Percentiles rank a stretch among this genome's conserved stretches.
Evolutionary conservation across 2,113 vertebrate species (phyloP).

Genomic region (Acrocephalus kingi): DNA sequence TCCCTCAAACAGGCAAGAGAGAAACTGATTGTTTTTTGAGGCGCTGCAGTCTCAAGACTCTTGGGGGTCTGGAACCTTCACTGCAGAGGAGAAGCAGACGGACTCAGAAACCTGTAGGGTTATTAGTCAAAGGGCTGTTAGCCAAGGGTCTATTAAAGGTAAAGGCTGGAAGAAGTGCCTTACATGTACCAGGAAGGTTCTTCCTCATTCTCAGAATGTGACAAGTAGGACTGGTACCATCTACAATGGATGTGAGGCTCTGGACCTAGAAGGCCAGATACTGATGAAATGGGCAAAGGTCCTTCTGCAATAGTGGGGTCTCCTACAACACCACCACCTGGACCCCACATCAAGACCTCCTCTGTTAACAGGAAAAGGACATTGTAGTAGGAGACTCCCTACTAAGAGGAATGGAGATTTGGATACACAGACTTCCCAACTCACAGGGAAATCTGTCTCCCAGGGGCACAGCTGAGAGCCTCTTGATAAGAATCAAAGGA

Average conservation of each 20-base stretch:
- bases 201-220: not conserved
- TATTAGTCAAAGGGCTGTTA: not conserved
- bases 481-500: not conserved
- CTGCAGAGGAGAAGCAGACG: not conserved
- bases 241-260: rapidly evolving
- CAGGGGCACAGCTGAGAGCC: not conserved
- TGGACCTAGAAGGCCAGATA: not conserved
- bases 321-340: not conserved
- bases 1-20: not conserved
- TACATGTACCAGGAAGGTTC: not conserved
- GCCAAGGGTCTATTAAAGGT: not conserved
- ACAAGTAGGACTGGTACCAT: not conserved
- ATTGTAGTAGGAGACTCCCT: not conserved
- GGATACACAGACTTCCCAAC: not conserved
- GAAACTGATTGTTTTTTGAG: not conserved
- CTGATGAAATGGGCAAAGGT: not conserved
- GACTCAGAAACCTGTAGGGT: not conserved
- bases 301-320: not conserved
- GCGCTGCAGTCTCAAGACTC: not conserved
- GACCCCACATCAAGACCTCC: not conserved
- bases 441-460: not conserved
- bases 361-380: not conserved
- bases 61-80: rapidly evolving
- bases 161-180: not conserved
- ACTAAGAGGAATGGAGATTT: not conserved